phyloP scores from a whole-genome alignment of 1,140 invertebrate genomes.

The Mesaphorura yosii region DNA sequence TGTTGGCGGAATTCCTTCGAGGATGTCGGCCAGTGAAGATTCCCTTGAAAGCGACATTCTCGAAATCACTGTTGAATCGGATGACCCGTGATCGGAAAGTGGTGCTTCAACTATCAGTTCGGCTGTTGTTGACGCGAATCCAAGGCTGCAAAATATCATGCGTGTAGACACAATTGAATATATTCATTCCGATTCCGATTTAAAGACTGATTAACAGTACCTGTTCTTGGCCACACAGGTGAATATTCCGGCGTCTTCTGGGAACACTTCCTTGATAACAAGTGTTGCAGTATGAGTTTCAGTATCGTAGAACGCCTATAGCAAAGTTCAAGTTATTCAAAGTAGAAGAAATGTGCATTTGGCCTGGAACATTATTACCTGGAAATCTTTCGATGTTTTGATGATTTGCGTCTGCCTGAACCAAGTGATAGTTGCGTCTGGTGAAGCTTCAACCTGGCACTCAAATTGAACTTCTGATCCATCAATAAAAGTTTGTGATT shows the following conservation, averaged over 20 bases:
- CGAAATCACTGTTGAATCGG: conserved; percentile 58
- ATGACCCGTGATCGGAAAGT: conserved; percentile 75
- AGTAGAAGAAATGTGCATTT: neutral
- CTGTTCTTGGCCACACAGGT: conserved; percentile 93
- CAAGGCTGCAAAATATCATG: no score
- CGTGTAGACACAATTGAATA: no score
- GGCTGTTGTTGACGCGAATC: conserved; percentile 81
- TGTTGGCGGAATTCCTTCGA: conserved; percentile 85
- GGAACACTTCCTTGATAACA: conserved; percentile 88
- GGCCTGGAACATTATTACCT: conserved; percentile 34
- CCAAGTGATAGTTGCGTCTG: conserved; percentile 85
- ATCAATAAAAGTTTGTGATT: conserved; percentile 68
- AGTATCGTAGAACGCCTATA: conserved; percentile 76
- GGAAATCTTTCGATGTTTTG: conserved; percentile 75
- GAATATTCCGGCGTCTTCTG: conserved; percentile 92
- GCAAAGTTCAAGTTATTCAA: conserved; percentile 12
- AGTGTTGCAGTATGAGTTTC: conserved; percentile 76
- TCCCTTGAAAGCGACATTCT: conserved; percentile 50
- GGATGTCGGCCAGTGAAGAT: conserved; percentile 76
- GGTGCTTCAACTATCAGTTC: conserved; percentile 77
- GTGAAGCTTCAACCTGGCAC: conserved; percentile 76
- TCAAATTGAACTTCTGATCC: conserved; percentile 80
- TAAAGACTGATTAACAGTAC: no score
- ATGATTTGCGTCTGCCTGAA: conserved; percentile 85
- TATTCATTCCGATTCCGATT: no score